Base-by-base conservation (phyloP, 2,797 vertebrate species). In the Selene dorsalis region DNA sequence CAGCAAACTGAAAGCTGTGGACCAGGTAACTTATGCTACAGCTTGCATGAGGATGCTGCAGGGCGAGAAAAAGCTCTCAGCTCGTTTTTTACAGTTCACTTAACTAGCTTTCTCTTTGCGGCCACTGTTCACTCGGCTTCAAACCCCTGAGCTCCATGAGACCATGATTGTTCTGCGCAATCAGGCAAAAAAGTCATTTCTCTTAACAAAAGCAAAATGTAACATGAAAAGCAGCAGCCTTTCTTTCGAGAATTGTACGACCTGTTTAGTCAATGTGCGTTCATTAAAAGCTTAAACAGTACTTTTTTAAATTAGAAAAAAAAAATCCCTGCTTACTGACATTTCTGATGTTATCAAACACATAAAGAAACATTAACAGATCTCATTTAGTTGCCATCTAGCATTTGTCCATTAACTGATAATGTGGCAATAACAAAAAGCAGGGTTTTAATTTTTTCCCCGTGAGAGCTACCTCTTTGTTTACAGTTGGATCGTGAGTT, bases 71-170 rank as follows among this genome's bases (percentile, higher is more conserved):
- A 90, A 82, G 77, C 85, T 85, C 67, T 88, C 26, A 58, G 61
- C 69, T 72, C 69, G 63, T 88, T 84, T 82, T 89, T 87, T 87
- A 85, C 91, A 87, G 81, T 91, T 90, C 87, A 92, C 82, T 89
- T 85, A 75, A 73, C 79, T 28, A 63, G 57, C 72, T 69, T 79
- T 81, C 56, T 84, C 57, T 83, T 43, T 71, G 56, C 73, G 74
- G 6, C 53, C 43, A 4, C 47, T 75, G 63, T 48, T 48, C 55
- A 1, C 58, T 61, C 68, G 41, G 69, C 78, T 65, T 71, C 62
- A 87, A 84, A 86, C 58, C 77, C 68, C 79, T 79, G 67, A 84
- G 77, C 76, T 58, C 71, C 70, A 66, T 7, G 60, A 68, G 69
- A 73, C 64, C 52, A 38, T 50, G 62, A 82, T 47, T 82, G 75